Percentiles rank a stretch among this genome's conserved stretches.
Conservation (phyloP, 2,113 vertebrate species). For the Anthoscopus minutus region DNA sequence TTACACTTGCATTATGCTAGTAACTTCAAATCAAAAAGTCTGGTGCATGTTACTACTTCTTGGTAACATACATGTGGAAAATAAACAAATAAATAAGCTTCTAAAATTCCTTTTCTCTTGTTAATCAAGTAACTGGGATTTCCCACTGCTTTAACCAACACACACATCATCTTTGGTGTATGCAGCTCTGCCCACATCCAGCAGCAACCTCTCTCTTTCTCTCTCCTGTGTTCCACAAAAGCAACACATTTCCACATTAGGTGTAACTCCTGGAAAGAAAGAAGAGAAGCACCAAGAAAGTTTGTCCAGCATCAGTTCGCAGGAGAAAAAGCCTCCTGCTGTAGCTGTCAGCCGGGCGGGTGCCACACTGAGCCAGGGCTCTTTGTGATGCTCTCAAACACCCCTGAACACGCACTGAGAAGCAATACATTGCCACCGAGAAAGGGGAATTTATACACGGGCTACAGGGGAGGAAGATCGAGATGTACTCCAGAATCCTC, state of each 20-base stretch:
- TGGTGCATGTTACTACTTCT: background rate
- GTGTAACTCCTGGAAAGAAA: background rate
- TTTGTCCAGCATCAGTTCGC: background rate
- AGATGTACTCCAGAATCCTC: background rate
- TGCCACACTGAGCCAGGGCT: background rate
- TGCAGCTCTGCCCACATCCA: slow-evolving; percentile 19
- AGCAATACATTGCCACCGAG: background rate
- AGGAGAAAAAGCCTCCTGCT: background rate
- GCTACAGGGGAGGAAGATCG: background rate
- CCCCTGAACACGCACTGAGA: background rate
- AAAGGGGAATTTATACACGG: background rate
- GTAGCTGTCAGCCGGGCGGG: background rate
- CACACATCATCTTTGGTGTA: slow-evolving; percentile 16
- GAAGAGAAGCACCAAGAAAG: background rate
- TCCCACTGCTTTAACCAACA: slow-evolving; percentile 9
- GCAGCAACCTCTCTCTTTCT: background rate
- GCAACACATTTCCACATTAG: background rate
- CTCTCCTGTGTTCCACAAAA: background rate
- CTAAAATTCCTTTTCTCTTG: background rate
- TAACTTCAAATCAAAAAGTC: background rate
- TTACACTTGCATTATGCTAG: background rate
- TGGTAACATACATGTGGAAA: background rate
- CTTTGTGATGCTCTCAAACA: slow-evolving; percentile 1
- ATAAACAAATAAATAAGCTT: background rate
- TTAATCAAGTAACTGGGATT: background rate